These are phyloP conservation scores for Danaus plexippus DNA, from an alignment of 1,140 invertebrate genomes.

Conservation along the genomic window DNA sequence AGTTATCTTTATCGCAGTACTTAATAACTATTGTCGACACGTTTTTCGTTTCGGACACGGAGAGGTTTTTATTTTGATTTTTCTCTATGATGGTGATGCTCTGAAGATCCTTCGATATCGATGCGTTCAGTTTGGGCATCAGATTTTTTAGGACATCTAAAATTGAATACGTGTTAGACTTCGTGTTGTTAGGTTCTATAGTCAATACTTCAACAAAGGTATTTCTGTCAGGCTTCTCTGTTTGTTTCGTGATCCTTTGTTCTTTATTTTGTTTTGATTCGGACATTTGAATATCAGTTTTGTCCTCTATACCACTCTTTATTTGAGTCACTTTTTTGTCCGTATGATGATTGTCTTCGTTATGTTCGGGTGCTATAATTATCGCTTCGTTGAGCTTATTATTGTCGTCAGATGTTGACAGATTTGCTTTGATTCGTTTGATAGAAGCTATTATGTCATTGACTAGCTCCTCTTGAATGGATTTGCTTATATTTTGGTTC, in stretches of 20 bases:
- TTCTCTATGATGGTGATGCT: constrained; percentile 64
- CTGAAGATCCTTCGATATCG: constrained; percentile 53
- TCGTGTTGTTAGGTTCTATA: constrained; percentile 54
- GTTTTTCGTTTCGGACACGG: constrained; percentile 51
- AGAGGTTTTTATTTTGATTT: constrained; percentile 53
- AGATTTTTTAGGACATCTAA: constrained; percentile 59
- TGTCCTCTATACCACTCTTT: constrained; percentile 55
- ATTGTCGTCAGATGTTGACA: constrained; percentile 10
- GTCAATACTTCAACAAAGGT: constrained; percentile 57
- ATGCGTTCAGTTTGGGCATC: constrained; percentile 57
- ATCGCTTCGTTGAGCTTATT: constrained; percentile 52
- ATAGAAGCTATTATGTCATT: constrained; percentile 61
- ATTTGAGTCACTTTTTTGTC: constrained; percentile 33
- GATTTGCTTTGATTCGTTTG: constrained; percentile 57
- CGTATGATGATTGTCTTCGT: constrained; percentile 15
- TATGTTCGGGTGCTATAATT: constrained; percentile 33
- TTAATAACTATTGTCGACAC: constrained; percentile 63
- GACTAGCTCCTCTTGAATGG: constrained; percentile 52
- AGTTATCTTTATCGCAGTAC: constrained; percentile 65
- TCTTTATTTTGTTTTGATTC: constrained; percentile 14
- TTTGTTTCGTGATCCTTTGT: constrained; percentile 18
- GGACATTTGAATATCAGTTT: constrained; percentile 28
- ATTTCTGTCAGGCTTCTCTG: constrained; percentile 25
- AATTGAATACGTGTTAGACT: constrained; percentile 45
- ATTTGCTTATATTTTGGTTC: constrained; percentile 31